A percentile compares a stretch with the other conserved stretches of the same genome.
These are phyloP conservation scores for Solen grandis DNA, from an alignment of 1,140 invertebrate genomes.

Conservation along the genomic window DNA sequence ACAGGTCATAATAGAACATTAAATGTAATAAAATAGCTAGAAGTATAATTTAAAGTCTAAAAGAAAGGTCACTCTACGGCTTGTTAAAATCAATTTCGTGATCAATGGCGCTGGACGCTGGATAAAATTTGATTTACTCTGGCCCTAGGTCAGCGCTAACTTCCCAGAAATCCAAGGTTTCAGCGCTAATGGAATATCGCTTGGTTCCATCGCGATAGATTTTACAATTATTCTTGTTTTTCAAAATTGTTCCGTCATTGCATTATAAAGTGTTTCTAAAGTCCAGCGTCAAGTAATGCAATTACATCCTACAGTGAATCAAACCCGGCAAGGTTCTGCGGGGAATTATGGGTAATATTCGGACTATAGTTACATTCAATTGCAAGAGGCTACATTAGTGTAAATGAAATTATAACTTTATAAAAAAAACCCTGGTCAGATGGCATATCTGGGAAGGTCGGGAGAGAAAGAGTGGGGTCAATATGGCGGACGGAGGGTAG, in stretches of 20 bases:
- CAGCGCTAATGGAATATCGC: slow-evolving; percentile 30
- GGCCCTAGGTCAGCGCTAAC: slow-evolving; percentile 16
- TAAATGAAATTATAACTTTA: slow-evolving; percentile 56
- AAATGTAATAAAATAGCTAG: slow-evolving; percentile 59
- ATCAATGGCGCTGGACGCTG: slow-evolving; percentile 12
- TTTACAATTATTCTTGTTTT: slow-evolving; percentile 59
- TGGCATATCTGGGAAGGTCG: too few species aligned
- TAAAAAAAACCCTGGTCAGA: too few species aligned
- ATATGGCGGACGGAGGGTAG: too few species aligned
- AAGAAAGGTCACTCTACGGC: slow-evolving; percentile 39
- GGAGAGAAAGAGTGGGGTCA: too few species aligned
- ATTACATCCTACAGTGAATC: slow-evolving; percentile 30
- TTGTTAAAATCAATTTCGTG: slow-evolving; percentile 55
- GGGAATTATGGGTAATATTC: slow-evolving; percentile 46
- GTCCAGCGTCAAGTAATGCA: slow-evolving; percentile 34
- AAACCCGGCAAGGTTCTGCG: slow-evolving; percentile 6
- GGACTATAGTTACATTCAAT: slow-evolving; percentile 53
- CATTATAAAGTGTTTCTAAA: slow-evolving; percentile 57
- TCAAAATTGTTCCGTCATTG: slow-evolving; percentile 41
- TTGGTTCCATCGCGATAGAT: slow-evolving; percentile 18
- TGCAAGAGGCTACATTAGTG: slow-evolving; percentile 52
- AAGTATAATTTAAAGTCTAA: slow-evolving; percentile 58
- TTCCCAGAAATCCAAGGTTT: not conserved
- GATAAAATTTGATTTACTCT: slow-evolving; percentile 54
- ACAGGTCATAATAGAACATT: slow-evolving; percentile 58